Base-by-base conservation (phyloP, 2,797 vertebrate species). In the Sardinella longiceps region DNA sequence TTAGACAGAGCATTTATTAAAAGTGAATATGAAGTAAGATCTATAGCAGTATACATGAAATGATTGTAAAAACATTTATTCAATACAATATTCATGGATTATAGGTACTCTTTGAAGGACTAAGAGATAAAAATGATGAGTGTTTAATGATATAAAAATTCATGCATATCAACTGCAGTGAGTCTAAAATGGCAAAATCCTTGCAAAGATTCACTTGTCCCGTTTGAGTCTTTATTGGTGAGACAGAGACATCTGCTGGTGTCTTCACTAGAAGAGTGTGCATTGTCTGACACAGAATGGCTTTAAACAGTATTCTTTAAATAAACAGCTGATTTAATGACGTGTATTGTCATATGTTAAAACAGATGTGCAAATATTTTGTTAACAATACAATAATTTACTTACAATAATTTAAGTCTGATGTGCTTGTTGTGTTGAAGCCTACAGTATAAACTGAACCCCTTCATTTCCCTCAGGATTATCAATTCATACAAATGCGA, bases 241-340 rank as follows among this genome's bases (percentile, higher is more conserved):
- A 88, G 88, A 83, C 88, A 94, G 93, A 91, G 94, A 92, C 94
- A 91, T 91, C 94, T 94, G 84, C 90, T 93, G 93, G 93, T 84
- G 15, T 7, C 15, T 43, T 15, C 43, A 37, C 15, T 39, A 37
- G 18, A 33, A 39, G 43, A 43, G 10, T 39, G 15, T 43, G 70
- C 70, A 37, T 77, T 18, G 3, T 43, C 28, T 20, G 6, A 77
- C 33, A 20, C 15, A 2, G 7, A 20, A 77, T 77, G 30, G 6
- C 30, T 12, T 25, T 60, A 10, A 60, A 70, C n/a, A n/a, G n/a
- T n/a, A n/a, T n/a, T n/a, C n/a, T n/a, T n/a, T n/a, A n/a, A n/a
- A n/a, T n/a, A n/a, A n/a, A n/a, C n/a, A n/a, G n/a, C n/a, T n/a
- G n/a, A n/a, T n/a, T n/a, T n/a, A n/a, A n/a, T n/a, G n/a, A n/a